A percentile compares a stretch with the other conserved stretches of the same genome.
Conservation (phyloP, 2,888 invertebrate genomes). For the Neuroscelio doddi region DNA sequence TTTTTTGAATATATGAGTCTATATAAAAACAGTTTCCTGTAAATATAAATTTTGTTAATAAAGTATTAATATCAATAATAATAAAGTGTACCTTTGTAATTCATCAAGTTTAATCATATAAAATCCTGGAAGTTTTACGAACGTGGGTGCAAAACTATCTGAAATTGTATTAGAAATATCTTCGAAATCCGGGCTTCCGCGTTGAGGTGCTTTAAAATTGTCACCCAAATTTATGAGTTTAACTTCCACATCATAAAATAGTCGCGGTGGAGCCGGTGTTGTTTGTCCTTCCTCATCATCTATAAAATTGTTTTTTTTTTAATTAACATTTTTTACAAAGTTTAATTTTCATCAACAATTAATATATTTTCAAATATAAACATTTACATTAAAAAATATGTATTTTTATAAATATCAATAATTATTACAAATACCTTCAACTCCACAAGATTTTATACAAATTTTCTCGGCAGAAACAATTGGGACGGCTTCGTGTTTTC, state of each 20-base stretch:
- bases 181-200: conserved; percentile 82
- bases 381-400: too few species aligned
- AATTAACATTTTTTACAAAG: neutral
- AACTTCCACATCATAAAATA: conserved; percentile 81
- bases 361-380: neutral
- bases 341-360: neutral
- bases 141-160: conserved; percentile 77
- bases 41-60: too few species aligned
- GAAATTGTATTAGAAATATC: conserved; percentile 79
- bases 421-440: too few species aligned
- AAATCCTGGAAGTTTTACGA: conserved; percentile 81
- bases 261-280: conserved; percentile 78
- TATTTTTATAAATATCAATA: too few species aligned
- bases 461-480: conserved; percentile 82
- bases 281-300: conserved; percentile 76
- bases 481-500: conserved; percentile 84
- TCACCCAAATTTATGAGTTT: conserved; percentile 85
- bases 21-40: too few species aligned
- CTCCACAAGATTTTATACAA: conserved; percentile 87
- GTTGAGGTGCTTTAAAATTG: conserved; percentile 82
- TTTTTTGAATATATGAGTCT: too few species aligned
- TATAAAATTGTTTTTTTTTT: conserved; percentile 2
- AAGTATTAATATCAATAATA: too few species aligned
- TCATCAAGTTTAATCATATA: conserved; percentile 80
- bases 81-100: conserved; percentile 74